phyloP scores from a whole-genome alignment of 2,797 vertebrate species.

The Podarcis siculus region DNA sequence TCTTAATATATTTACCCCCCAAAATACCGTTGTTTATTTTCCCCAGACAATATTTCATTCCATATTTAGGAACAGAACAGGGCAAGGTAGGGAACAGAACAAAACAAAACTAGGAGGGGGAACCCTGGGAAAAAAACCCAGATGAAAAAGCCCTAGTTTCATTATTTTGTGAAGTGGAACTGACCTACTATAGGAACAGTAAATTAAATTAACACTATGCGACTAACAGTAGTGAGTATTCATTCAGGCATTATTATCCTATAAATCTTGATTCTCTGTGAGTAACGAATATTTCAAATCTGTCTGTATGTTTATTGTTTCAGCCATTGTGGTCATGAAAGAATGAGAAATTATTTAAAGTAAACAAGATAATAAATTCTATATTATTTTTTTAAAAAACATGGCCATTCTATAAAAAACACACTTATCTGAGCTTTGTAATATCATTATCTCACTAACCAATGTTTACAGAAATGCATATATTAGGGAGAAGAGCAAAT shows the following conservation, averaged over 20 bases:
- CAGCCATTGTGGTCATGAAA: conserved; percentile 22
- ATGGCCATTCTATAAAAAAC: no score
- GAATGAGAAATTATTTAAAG: conserved; percentile 34
- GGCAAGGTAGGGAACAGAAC: conserved; percentile 44
- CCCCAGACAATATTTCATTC: conserved; percentile 77
- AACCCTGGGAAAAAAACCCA: neutral
- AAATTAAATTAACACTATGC: conserved; percentile 67
- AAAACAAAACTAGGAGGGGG: neutral
- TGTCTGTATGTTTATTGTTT: neutral
- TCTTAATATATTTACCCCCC: conserved; percentile 65
- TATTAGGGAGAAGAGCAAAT: no score
- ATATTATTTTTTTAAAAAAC: accelerated
- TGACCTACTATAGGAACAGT: conserved; percentile 72
- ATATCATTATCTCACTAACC: no score
- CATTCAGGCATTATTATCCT: conserved; percentile 50
- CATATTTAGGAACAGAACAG: conserved; percentile 71
- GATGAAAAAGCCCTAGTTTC: conserved; percentile 40
- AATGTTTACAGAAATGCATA: no score
- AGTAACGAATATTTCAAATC: neutral
- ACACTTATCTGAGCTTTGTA: no score
- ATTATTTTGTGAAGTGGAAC: conserved; percentile 73
- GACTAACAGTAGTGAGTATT: conserved; percentile 49
- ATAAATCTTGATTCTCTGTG: conserved; percentile 36
- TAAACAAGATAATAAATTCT: neutral
- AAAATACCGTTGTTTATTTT: conserved; percentile 77